phyloP scores from a whole-genome alignment of 2,113 vertebrate genomes.

The Choloepus hoffmanni region DNA sequence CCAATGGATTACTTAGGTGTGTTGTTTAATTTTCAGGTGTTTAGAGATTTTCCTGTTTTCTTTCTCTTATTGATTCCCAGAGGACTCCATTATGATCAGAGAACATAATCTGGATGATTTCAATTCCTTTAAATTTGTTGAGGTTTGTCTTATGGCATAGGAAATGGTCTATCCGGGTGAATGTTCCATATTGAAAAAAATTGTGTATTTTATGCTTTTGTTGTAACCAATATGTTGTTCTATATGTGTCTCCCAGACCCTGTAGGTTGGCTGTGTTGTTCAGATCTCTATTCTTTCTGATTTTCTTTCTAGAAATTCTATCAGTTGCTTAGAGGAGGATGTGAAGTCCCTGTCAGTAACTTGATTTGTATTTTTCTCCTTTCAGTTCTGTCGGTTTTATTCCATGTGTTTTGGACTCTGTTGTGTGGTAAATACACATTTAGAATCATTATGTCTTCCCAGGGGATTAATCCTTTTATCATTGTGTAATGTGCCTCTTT shows the following conservation, averaged over 20 bases:
- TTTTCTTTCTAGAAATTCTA: slow-evolving; percentile 41
- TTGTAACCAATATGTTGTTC: neutral
- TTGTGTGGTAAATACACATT: neutral
- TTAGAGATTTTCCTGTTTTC: slow-evolving; percentile 7
- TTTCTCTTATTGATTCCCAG: neutral
- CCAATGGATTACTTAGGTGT: neutral
- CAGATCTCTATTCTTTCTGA: neutral
- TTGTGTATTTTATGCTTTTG: neutral
- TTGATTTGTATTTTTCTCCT: neutral
- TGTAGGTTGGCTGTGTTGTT: neutral
- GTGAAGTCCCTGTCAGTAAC: neutral
- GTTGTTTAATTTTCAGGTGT: slow-evolving; percentile 1
- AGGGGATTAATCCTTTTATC: neutral
- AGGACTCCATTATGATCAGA: neutral
- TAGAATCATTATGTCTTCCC: neutral
- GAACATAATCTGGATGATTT: neutral
- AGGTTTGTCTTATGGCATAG: neutral
- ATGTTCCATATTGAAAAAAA: neutral
- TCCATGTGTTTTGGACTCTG: neutral
- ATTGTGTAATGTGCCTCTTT: neutral
- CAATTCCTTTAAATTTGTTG: slow-evolving; percentile 9
- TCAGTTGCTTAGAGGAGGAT: neutral
- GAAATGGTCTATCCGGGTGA: neutral
- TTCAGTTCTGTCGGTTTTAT: slow-evolving; percentile 38
- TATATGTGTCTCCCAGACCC: neutral